A percentile compares a stretch with the other conserved stretches of the same genome.
Evolutionary conservation across 2,113 vertebrate genomes (phyloP).

Genomic region (Cynopterus brachyotis): DNA sequence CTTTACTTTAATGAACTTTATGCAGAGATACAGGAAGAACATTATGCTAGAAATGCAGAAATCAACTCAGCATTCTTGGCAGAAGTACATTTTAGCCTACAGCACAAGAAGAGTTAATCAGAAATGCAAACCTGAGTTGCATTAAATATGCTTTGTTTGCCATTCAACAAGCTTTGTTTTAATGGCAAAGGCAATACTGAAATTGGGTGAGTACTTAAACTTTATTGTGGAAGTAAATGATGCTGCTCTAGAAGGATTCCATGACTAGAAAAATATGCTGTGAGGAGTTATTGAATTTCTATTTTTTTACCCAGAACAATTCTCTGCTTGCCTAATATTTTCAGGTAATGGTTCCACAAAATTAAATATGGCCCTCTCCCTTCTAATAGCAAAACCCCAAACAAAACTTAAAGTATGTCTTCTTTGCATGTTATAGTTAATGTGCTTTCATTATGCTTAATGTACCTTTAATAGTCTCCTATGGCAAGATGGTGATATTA

Average conservation of each 20-base stretch:
- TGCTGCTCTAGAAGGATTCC: constrained; percentile 34
- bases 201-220: constrained; percentile 32
- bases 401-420: constrained; percentile 22
- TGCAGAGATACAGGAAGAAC: background rate
- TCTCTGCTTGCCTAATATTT: constrained; percentile 27
- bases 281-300: background rate
- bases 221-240: constrained; percentile 48
- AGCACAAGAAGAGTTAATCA: constrained; percentile 48
- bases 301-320: constrained; percentile 6
- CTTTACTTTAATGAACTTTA: constrained; percentile 62
- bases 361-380: background rate
- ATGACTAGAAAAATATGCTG: background rate
- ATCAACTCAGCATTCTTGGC: background rate
- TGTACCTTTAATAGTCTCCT: constrained; percentile 43
- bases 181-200: constrained; percentile 49
- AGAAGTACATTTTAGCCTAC: background rate
- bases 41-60: constrained; percentile 40
- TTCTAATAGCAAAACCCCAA: constrained; percentile 13
- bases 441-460: constrained; percentile 54
- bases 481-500: constrained; percentile 19
- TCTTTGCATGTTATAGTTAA: constrained; percentile 27
- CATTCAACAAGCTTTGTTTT: constrained; percentile 54
- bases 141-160: background rate
- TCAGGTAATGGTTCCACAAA: background rate
- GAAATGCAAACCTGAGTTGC: background rate